phyloP scores from a whole-genome alignment of 2,888 invertebrate genomes.

The Bruchidius siliquastri region DNA sequence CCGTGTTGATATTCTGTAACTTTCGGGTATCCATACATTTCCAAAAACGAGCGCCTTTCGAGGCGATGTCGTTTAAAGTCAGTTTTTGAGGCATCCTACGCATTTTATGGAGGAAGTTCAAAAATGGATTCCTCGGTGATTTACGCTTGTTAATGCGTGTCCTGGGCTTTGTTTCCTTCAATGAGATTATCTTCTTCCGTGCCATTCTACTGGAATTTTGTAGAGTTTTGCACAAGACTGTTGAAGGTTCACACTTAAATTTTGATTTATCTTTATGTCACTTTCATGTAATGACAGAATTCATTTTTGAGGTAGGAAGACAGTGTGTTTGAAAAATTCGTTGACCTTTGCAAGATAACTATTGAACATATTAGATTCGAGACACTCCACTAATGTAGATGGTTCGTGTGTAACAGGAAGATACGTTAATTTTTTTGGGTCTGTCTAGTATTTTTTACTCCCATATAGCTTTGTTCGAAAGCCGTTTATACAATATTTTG shows the following conservation, averaged over 20 bases:
- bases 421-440: no score
- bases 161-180: background rate
- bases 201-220: background rate
- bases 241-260: background rate
- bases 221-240: background rate
- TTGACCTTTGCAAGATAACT: no score
- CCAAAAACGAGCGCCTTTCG: background rate
- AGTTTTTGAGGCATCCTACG: background rate
- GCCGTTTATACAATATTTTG: no score
- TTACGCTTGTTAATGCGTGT: background rate
- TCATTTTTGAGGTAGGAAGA: background rate
- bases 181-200: background rate
- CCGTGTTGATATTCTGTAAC: background rate
- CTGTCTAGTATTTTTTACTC: no score
- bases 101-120: background rate
- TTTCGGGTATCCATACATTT: background rate
- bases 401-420: no score
- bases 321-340: background rate
- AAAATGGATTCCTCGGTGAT: background rate
- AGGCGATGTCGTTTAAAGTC: background rate
- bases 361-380: no score
- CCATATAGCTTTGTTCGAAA: no score
- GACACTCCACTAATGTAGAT: no score
- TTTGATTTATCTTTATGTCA: background rate
- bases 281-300: no score